These are phyloP conservation scores for Mechanitis mazaeus DNA, from an alignment of 2,888 invertebrate species.

Conservation along the genomic window DNA sequence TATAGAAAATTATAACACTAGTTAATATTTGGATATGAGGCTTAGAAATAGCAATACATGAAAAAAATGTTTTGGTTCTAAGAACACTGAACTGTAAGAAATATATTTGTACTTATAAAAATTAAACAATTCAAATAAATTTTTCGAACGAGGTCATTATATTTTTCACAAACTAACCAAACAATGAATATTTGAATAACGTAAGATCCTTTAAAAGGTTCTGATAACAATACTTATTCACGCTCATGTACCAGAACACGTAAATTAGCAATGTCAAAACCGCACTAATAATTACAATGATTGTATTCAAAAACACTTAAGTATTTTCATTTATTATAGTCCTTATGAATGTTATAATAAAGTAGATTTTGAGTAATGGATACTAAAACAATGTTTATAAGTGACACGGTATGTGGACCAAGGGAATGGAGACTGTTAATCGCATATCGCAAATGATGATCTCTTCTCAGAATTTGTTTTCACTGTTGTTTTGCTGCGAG, in stretches of 20 bases:
- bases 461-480: constrained; percentile 43
- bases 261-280: constrained; percentile 55
- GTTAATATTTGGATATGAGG: no score
- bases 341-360: constrained; percentile 22
- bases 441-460: constrained; percentile 45
- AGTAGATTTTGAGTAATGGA: constrained; percentile 23
- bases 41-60: no score
- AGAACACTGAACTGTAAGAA: no score
- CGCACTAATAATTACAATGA: constrained; percentile 52
- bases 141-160: no score
- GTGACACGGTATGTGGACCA: constrained; percentile 40
- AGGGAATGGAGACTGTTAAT: constrained; percentile 44
- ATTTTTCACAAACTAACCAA: constrained; percentile 30
- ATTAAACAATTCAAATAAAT: no score
- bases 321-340: constrained; percentile 6
- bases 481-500: constrained; percentile 32
- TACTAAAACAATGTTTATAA: constrained; percentile 12
- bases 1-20: no score
- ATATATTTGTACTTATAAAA: no score
- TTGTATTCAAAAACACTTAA: constrained; percentile 29
- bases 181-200: constrained; percentile 58
- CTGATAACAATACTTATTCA: constrained; percentile 55
- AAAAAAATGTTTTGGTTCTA: no score
- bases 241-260: constrained; percentile 49
- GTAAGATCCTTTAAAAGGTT: constrained; percentile 50